These are phyloP conservation scores for Octodonta nipae DNA, from an alignment of 2,888 invertebrate genomes.

Conservation along the genomic window DNA sequence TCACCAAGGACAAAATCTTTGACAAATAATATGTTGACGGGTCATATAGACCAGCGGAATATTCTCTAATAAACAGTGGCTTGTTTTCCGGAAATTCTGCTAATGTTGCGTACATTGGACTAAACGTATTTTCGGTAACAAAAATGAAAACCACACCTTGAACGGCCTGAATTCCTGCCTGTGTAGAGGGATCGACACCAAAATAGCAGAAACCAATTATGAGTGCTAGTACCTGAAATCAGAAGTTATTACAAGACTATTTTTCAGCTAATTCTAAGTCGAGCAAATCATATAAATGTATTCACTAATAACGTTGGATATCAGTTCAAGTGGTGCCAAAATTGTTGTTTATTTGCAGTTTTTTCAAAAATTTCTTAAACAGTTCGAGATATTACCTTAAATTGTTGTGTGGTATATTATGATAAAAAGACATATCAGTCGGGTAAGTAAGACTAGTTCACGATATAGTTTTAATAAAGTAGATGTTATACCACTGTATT, in stretches of 20 bases:
- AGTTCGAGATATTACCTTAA: too few relatives aligned
- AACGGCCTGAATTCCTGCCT: conserved; percentile 73
- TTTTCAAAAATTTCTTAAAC: too few relatives aligned
- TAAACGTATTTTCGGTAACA: conserved; percentile 81
- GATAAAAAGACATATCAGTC: too few relatives aligned
- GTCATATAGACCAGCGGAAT: conserved; percentile 69
- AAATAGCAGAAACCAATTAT: conserved; percentile 77
- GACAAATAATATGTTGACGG: conserved; percentile 69
- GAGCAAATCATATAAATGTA: too few relatives aligned
- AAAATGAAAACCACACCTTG: conserved; percentile 80
- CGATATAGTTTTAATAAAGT: too few relatives aligned
- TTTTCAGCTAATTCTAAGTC: not conserved
- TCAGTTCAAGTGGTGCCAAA: too few relatives aligned
- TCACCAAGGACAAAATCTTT: conserved; percentile 67
- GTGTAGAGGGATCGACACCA: conserved; percentile 57
- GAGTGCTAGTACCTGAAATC: conserved; percentile 50
- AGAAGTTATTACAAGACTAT: conserved; percentile 4
- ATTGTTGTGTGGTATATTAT: too few relatives aligned
- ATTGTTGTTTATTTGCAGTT: too few relatives aligned
- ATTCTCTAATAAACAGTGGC: conserved; percentile 68
- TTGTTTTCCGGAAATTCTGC: conserved; percentile 69
- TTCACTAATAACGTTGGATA: too few relatives aligned
- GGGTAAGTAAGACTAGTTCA: too few relatives aligned
- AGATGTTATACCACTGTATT: too few relatives aligned
- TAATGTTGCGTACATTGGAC: conserved; percentile 80